Conservation (phyloP, 2,113 vertebrate species). For the Osmerus mordax region DNA sequence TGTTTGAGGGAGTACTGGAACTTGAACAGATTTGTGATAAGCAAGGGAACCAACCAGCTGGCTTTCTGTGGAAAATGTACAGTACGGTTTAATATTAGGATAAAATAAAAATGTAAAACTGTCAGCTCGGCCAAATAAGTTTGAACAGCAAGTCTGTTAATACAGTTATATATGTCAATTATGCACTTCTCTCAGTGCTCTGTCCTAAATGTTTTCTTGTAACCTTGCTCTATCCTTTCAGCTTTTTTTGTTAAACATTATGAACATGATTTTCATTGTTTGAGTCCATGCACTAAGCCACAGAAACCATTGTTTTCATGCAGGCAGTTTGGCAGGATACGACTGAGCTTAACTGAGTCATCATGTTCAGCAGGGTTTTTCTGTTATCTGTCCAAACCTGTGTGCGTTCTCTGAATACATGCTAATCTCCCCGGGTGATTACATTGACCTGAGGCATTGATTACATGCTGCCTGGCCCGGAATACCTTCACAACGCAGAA, state of each 20-base stretch:
- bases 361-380: constrained; percentile 49
- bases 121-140: neutral
- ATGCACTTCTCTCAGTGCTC: too few relatives aligned
- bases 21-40: constrained; percentile 36
- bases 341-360: constrained; percentile 35
- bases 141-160: constrained; percentile 18
- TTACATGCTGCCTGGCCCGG: constrained; percentile 46
- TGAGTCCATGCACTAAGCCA: neutral
- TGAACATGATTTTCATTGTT: too few relatives aligned
- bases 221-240: too few relatives aligned
- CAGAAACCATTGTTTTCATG: too few relatives aligned
- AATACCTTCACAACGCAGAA: constrained; percentile 49
- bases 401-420: constrained; percentile 49
- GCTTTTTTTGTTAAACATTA: too few relatives aligned
- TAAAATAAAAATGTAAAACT: neutral
- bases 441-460: constrained; percentile 65
- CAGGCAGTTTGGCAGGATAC: too few relatives aligned
- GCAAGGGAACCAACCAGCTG: constrained; percentile 18
- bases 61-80: neutral
- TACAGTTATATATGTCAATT: constrained; percentile 9
- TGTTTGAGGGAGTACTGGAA: constrained; percentile 30
- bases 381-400: constrained; percentile 54
- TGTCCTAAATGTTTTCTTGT: too few relatives aligned
- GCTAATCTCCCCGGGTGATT: constrained; percentile 59
- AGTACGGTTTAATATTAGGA: neutral